Evolutionary conservation across 2,113 vertebrate species (phyloP).

Genomic region (Lasiurus borealis): DNA sequence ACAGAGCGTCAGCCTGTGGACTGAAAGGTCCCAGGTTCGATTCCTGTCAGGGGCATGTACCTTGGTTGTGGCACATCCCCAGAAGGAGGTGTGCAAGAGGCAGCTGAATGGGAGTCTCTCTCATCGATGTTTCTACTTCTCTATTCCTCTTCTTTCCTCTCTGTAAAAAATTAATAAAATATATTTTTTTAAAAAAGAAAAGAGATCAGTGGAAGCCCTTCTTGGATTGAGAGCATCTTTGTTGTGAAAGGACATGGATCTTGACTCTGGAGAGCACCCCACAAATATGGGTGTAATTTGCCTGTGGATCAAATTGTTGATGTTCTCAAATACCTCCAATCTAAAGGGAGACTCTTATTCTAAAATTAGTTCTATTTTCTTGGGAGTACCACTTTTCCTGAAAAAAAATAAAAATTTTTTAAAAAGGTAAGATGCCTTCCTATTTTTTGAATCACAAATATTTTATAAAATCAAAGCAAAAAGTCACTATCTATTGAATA

Average conservation of each 20-base stretch:
- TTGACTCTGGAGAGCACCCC: conserved; percentile 17
- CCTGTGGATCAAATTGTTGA: background rate
- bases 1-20: no score
- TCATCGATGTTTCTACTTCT: no score
- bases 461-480: conserved; percentile 57
- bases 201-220: background rate
- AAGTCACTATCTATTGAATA: conserved; percentile 35
- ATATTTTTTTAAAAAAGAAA: no score
- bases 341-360: conserved; percentile 32
- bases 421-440: conserved; percentile 9
- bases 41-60: no score
- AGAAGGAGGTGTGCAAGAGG: no score
- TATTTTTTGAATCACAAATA: background rate
- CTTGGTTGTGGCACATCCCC: no score
- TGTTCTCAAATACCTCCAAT: conserved; percentile 52
- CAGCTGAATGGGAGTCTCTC: no score
- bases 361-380: conserved; percentile 14
- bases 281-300: background rate
- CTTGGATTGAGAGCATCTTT: background rate
- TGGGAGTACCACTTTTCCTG: background rate
- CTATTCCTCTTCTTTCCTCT: no score
- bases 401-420: no score
- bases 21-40: no score
- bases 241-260: background rate
- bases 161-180: no score